phyloP scores from a whole-genome alignment of 37 sponge, comb jelly and placozoan genomes.

The Mnemiopsis leidyi region DNA sequence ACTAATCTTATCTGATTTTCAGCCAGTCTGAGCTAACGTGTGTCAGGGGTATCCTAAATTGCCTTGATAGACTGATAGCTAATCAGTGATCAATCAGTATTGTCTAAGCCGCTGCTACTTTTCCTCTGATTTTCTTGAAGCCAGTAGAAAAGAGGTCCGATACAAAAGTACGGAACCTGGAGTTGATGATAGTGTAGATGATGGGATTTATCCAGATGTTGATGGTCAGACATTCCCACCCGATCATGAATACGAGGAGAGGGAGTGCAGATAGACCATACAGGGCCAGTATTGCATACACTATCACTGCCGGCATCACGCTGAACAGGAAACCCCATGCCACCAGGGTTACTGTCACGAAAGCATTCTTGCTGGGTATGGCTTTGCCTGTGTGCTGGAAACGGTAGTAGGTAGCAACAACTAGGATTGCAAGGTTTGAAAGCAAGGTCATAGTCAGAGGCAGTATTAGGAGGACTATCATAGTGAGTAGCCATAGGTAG shows the following conservation, averaged over 20 bases:
- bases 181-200: background rate
- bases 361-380: background rate
- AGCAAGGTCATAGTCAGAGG: background rate
- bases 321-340: background rate
- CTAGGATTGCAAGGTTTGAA: background rate
- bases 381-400: background rate
- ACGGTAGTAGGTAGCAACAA: background rate
- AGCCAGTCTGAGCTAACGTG: too few relatives aligned
- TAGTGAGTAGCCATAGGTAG: background rate
- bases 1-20: too few relatives aligned
- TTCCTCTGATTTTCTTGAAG: background rate
- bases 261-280: background rate
- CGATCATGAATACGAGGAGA: background rate
- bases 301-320: background rate
- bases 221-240: background rate
- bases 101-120: too few relatives aligned
- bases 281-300: background rate
- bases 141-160: background rate
- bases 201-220: background rate
- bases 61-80: too few relatives aligned
- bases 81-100: too few relatives aligned
- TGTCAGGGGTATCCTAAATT: too few relatives aligned
- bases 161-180: background rate
- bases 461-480: background rate
- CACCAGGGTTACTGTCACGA: background rate